A percentile compares a stretch with the other conserved stretches of the same genome.
These are phyloP conservation scores for Nasonovia ribisnigri DNA, from an alignment of 2,888 invertebrate genomes.

Conservation along the genomic window DNA sequence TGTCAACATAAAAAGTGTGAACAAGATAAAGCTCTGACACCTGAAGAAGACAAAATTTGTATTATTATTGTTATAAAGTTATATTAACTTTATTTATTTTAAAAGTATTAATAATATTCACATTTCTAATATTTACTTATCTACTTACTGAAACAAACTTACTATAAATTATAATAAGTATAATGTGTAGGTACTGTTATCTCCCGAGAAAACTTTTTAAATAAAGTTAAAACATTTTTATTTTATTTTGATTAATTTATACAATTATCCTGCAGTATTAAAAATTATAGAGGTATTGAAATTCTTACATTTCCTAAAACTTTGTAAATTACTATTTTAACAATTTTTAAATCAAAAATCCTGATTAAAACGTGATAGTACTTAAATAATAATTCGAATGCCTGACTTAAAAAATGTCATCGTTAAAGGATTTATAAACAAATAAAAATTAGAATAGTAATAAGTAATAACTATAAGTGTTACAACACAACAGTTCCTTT, in stretches of 20 bases:
- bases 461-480: neutral
- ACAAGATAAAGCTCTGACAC: neutral
- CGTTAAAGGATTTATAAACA: constrained; percentile 27
- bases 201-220: neutral
- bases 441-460: neutral
- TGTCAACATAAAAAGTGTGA: neutral
- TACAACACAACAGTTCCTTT: neutral
- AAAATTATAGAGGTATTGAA: neutral
- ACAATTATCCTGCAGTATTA: neutral
- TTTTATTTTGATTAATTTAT: neutral
- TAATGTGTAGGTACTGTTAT: too few species aligned
- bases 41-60: neutral
- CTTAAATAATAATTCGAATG: neutral
- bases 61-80: neutral
- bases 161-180: neutral
- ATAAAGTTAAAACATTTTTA: neutral
- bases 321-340: neutral
- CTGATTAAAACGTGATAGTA: neutral
- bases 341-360: neutral
- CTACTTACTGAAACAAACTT: neutral
- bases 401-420: neutral
- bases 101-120: neutral
- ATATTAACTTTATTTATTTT: neutral
- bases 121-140: neutral
- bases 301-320: neutral